Base-by-base conservation (phyloP, 2,888 invertebrate genomes). In the Temnothorax rugatulus region DNA sequence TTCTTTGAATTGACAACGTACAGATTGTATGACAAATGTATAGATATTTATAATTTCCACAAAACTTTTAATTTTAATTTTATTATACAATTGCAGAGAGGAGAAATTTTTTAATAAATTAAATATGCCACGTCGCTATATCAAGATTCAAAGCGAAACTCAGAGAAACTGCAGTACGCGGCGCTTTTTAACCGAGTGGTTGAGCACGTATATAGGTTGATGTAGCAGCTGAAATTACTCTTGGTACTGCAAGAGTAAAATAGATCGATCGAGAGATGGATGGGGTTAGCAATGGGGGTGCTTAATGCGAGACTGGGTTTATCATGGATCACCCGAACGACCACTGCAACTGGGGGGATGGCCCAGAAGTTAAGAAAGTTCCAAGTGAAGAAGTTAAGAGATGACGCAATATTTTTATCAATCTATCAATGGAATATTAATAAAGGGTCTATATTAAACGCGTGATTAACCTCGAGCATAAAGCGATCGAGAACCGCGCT, bases 191-290 rank as follows among this genome's bases (percentile, higher is more conserved):
- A 63, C 64, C 34, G 44, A 34, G 38, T 50, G 57, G 63, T 52
- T 52, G n/a, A 29, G 64, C 69, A 79, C 75, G 79, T 74, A 79
- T 57, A 25, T 68, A 68, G 79, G 69, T 64, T 41, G 52, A 86
- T 77, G 74, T 69, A 69, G 73, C 69, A 41, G 59, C 21, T 63
- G 84, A 86, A 83, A 83, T 87, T 83, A 81, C 85, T 71, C 44
- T 75, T 68, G 54, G 29, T 57, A 59, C 54, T 64, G 71, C 75
- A 68, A 74, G 81, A 73, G 73, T 73, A 71, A 74, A 84, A 64
- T 84, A 73, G 71, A 82, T 66, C 81, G 66, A 57, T 59, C 21
- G 34, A 47, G 41, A 81, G 73, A 82, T 59, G 64, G 64, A 82
- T 75, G 59, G 61, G 66, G 52, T 66, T 69, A 50, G 81, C 61